phyloP scores from a whole-genome alignment of 1,140 invertebrate genomes.

The Ips nitidus region DNA sequence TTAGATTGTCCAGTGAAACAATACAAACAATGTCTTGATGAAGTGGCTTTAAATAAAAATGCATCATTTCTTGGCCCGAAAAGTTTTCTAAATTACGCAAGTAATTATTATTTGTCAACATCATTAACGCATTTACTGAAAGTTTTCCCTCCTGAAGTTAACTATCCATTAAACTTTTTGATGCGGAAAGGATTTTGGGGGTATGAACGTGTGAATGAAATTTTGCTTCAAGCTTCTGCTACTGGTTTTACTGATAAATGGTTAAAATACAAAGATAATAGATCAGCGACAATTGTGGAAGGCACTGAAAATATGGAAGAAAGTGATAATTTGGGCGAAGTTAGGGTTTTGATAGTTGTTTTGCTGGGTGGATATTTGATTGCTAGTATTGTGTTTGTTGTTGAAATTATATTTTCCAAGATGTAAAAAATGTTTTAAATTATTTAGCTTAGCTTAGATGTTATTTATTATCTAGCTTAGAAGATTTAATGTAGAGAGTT shows the following conservation, averaged over 20 bases:
- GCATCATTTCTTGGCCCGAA: constrained; percentile 11
- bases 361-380: not conserved
- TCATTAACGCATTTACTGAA: not conserved
- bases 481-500: no score
- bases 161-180: constrained; percentile 19
- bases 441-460: no score
- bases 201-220: constrained; percentile 5
- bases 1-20: constrained; percentile 7
- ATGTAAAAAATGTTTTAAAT: no score
- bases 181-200: constrained; percentile 30
- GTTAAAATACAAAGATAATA: not conserved
- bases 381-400: not conserved
- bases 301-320: no score
- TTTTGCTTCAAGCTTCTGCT: constrained; percentile 3
- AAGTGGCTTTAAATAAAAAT: constrained; percentile 15
- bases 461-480: no score
- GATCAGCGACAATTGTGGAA: no score
- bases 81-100: constrained; percentile 17
- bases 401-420: not conserved
- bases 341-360: not conserved
- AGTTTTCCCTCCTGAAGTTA: constrained; percentile 1
- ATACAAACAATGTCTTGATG: constrained; percentile 4
- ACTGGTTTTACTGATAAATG: constrained; percentile 23
- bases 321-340: no score
- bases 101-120: constrained; percentile 5